These are phyloP conservation scores for Rhodeus uyekii DNA, from an alignment of 2,797 vertebrate genomes.

Conservation along the genomic window DNA sequence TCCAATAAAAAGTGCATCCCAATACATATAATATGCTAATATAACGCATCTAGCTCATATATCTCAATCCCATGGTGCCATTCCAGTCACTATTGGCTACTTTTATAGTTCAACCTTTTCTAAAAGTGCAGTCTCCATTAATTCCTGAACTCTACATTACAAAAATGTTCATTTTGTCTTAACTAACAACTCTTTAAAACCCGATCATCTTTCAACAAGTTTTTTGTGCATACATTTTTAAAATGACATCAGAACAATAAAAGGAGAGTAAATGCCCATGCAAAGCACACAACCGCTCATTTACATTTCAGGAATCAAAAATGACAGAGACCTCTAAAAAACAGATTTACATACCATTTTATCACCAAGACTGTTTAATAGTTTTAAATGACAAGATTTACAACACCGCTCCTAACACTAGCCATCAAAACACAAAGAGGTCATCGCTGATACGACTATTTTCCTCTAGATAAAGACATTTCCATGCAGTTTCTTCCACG, in stretches of 20 bases:
- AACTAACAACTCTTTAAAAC: background rate
- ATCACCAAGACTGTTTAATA: background rate
- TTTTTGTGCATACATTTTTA: background rate
- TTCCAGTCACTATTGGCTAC: too few species aligned
- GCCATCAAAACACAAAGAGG: background rate
- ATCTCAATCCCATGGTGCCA: too few species aligned
- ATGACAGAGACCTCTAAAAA: conserved; percentile 41
- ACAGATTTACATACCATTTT: conserved; percentile 62
- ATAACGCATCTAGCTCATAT: background rate
- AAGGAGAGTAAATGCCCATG: background rate
- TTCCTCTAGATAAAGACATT: background rate
- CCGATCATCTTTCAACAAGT: background rate
- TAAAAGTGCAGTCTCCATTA: background rate
- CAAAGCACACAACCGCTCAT: background rate
- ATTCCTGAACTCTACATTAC: background rate
- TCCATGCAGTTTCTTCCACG: background rate
- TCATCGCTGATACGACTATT: background rate
- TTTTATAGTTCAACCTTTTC: too few species aligned
- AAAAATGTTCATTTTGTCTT: background rate
- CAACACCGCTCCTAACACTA: background rate
- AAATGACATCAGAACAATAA: background rate
- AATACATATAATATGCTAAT: background rate
- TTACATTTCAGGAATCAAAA: background rate
- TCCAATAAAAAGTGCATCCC: background rate
- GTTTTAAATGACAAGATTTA: background rate